Conservation (phyloP, 2,797 vertebrate species). For the Loris lydekkerianus region DNA sequence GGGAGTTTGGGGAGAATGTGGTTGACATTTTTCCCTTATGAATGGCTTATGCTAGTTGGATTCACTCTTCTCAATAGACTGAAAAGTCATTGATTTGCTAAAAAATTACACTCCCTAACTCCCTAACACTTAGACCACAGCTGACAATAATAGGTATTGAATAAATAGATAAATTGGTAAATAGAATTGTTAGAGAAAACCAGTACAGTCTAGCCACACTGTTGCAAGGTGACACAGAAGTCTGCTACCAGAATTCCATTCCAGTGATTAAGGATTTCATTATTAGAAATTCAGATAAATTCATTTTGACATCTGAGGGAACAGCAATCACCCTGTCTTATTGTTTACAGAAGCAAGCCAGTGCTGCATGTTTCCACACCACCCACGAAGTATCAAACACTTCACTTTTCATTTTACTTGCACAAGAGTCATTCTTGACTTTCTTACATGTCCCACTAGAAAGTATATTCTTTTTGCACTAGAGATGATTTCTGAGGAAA, state of each 20-base stretch:
- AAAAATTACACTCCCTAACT: neutral
- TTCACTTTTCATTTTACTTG: constrained; percentile 21
- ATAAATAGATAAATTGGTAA: neutral
- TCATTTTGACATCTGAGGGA: neutral
- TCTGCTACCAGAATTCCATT: neutral
- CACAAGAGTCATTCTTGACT: neutral
- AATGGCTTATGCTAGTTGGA: neutral
- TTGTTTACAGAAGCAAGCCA: constrained; percentile 16
- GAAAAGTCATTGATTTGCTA: neutral
- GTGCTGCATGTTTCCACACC: neutral
- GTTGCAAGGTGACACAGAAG: neutral
- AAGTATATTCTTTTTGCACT: constrained; percentile 10
- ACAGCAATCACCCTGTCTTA: neutral
- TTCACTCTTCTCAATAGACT: constrained; percentile 34
- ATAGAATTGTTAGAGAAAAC: neutral
- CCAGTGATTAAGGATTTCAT: neutral
- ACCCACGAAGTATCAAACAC: neutral
- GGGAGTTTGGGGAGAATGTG: neutral
- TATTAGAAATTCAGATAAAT: constrained; percentile 11
- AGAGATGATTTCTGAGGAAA: neutral
- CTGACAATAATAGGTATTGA: neutral
- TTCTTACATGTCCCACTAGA: neutral
- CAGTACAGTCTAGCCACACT: neutral
- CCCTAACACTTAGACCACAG: neutral
- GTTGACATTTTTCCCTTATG: neutral